phyloP scores from a whole-genome alignment of 2,113 vertebrate species.

The Calonectris borealis region DNA sequence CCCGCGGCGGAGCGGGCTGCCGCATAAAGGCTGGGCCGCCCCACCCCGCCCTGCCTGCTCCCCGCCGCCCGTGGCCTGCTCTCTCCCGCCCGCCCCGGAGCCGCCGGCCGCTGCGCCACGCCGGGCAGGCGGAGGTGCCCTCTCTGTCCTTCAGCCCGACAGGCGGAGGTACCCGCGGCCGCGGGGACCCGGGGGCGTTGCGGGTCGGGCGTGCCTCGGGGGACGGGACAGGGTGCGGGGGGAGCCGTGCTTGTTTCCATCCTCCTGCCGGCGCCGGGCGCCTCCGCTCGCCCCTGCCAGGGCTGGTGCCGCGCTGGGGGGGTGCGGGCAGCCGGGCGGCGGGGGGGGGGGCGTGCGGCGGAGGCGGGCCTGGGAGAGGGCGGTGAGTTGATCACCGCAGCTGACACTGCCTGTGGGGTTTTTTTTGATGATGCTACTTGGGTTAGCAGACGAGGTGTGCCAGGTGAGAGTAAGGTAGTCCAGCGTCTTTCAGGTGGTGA shows the following conservation, averaged over 20 bases:
- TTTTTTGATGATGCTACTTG: rapidly evolving
- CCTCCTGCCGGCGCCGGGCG: neutral
- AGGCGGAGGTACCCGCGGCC: neutral
- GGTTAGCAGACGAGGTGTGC: rapidly evolving
- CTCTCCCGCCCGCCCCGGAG: too few relatives aligned
- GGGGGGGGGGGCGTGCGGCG: neutral
- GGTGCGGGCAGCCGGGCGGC: neutral
- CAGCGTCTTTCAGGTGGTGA: rapidly evolving
- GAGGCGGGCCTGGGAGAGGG: neutral
- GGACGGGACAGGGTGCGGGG: rapidly evolving
- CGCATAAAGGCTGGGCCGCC: too few relatives aligned
- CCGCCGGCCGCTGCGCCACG: too few relatives aligned
- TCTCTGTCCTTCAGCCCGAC: too few relatives aligned
- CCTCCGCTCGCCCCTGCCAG: neutral
- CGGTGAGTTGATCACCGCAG: rapidly evolving
- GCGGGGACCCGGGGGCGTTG: neutral
- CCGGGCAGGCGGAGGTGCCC: too few relatives aligned
- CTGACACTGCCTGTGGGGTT: neutral
- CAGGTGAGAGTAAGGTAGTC: rapidly evolving
- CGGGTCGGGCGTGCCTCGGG: neutral
- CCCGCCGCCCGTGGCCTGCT: too few relatives aligned
- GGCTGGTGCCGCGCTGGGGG: neutral
- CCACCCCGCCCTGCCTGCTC: too few relatives aligned
- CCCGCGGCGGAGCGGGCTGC: too few relatives aligned
- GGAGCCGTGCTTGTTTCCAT: too few relatives aligned